Conservation (phyloP, 1,140 invertebrate species). For the Caenorhabditis latens region DNA sequence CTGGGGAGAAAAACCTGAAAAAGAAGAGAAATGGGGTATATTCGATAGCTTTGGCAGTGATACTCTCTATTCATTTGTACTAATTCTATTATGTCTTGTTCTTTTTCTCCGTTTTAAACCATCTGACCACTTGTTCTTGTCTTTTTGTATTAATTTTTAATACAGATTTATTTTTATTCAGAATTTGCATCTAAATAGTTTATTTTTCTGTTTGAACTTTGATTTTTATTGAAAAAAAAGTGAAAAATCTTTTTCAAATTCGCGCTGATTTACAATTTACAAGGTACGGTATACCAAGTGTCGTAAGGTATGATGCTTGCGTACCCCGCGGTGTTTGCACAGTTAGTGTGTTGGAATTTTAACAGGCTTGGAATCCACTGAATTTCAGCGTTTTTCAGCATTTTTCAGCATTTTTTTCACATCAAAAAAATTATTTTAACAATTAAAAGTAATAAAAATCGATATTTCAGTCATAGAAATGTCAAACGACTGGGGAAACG, state of each 20-base stretch:
- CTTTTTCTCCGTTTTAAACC: neutral
- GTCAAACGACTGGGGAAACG: constrained; percentile 57
- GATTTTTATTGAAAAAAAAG: too few relatives aligned
- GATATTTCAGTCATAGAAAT: constrained; percentile 4
- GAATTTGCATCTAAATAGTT: too few relatives aligned
- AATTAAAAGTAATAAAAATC: neutral
- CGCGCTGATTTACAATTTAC: too few relatives aligned
- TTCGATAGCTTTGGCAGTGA: neutral
- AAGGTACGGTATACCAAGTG: neutral
- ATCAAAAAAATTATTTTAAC: neutral
- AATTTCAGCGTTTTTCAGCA: neutral
- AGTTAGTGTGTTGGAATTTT: constrained; percentile 43
- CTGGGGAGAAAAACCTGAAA: neutral
- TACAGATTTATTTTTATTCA: neutral
- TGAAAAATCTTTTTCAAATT: too few relatives aligned
- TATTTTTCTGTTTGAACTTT: too few relatives aligned
- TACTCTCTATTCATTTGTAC: neutral
- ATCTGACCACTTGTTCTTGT: constrained; percentile 44
- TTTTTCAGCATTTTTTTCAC: neutral
- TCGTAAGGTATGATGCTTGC: neutral
- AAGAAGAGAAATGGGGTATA: neutral
- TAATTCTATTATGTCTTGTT: constrained; percentile 38
- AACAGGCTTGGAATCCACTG: neutral
- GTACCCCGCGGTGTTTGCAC: neutral
- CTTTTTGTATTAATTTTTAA: neutral